Evolutionary conservation across 1,140 invertebrate genomes (phyloP).

Genomic region (Chrysopa pallens): DNA sequence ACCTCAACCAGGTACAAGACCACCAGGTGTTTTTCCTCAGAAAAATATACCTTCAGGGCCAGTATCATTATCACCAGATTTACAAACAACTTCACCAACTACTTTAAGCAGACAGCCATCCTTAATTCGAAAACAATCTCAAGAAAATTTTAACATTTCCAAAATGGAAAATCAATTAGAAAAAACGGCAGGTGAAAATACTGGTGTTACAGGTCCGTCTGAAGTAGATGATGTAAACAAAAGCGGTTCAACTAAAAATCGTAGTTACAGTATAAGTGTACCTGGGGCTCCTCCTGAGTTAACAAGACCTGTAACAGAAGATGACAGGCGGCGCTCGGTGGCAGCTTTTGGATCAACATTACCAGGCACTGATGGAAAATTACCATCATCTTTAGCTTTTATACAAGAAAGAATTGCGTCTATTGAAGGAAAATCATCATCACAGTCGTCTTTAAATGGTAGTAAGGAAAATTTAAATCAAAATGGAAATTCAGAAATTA

Average conservation of each 20-base stretch:
- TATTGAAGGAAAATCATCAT: constrained; percentile 1
- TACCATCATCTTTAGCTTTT: constrained; percentile 20
- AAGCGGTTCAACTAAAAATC: constrained; percentile 21
- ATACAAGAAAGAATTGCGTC: constrained; percentile 23
- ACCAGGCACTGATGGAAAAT: constrained; percentile 17
- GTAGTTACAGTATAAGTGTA: constrained; percentile 29
- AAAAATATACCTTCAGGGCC: not conserved
- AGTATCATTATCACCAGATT: not conserved
- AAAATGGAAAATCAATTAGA: constrained; percentile 12
- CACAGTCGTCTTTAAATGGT: constrained; percentile 18
- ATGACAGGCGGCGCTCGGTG: constrained; percentile 25
- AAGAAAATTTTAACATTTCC: constrained; percentile 12
- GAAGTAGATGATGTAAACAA: constrained; percentile 15
- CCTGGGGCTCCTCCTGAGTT: constrained; percentile 20
- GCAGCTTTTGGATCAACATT: constrained; percentile 19
- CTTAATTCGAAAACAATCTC: constrained; percentile 5
- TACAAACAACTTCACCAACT: not conserved
- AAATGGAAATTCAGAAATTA: constrained; percentile 1
- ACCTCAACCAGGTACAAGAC: constrained; percentile 8
- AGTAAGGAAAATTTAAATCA: constrained; percentile 6
- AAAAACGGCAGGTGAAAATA: constrained; percentile 11
- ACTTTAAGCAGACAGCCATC: not conserved
- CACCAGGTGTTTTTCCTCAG: constrained; percentile 17
- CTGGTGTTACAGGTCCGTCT: constrained; percentile 13
- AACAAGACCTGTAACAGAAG: constrained; percentile 23